phyloP scores from a whole-genome alignment of 2,888 invertebrate species.

The Atherix ibis region DNA sequence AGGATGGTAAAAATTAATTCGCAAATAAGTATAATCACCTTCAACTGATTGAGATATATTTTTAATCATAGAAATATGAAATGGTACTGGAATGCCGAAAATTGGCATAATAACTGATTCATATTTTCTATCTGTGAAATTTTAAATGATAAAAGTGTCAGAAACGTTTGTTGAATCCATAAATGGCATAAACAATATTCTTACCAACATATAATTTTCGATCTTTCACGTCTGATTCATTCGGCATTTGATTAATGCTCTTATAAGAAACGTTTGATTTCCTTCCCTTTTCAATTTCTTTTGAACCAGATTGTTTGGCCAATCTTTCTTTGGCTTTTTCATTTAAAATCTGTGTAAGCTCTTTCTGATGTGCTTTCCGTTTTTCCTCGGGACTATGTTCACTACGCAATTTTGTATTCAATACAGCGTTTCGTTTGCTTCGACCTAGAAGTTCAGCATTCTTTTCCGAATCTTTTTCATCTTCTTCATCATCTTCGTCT shows the following conservation, averaged over 20 bases:
- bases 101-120: constrained; percentile 97
- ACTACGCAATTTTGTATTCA: constrained; percentile 83
- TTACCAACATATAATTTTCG: constrained; percentile 87
- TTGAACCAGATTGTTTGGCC: constrained; percentile 71
- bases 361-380: constrained; percentile 90
- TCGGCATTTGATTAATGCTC: constrained; percentile 78
- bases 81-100: constrained; percentile 91
- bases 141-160: constrained; percentile 4
- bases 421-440: constrained; percentile 76
- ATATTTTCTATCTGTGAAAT: constrained; percentile 77
- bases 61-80: constrained; percentile 97
- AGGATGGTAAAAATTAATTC: constrained; percentile 97
- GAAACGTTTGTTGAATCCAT: too few relatives aligned
- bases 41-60: constrained; percentile 98
- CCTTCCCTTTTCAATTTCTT: constrained; percentile 74
- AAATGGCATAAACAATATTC: too few relatives aligned
- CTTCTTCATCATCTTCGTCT: constrained; percentile 66
- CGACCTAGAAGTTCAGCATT: constrained; percentile 34
- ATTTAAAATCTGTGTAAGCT: constrained; percentile 78
- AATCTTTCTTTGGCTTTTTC: constrained; percentile 84
- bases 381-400: constrained; percentile 96
- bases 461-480: constrained; percentile 52
- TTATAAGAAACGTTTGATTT: constrained; percentile 95
- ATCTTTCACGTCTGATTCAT: constrained; percentile 83
- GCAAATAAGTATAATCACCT: constrained; percentile 95